A percentile compares a stretch with the other conserved stretches of the same genome.
Evolutionary conservation across 2,888 invertebrate genomes (phyloP).

Genomic region (Andrena trimmerana): DNA sequence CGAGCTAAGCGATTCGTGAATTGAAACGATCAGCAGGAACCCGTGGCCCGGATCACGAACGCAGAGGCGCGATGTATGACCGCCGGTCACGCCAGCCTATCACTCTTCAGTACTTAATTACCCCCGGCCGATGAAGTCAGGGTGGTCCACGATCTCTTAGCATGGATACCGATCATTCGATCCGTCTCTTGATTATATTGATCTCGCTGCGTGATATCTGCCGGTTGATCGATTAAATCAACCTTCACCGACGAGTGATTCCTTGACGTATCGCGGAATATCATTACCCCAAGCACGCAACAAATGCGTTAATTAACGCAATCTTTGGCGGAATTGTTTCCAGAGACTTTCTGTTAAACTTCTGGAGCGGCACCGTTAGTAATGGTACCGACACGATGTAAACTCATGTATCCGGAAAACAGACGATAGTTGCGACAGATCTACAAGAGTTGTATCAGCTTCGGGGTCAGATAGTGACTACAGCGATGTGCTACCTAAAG

Average conservation of each 20-base stretch:
- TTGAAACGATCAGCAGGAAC: conserved; percentile 75
- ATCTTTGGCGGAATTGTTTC: too few species aligned
- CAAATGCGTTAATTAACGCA: not conserved
- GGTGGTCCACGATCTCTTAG: conserved; percentile 77
- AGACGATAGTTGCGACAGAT: too few species aligned
- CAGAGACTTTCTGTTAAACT: too few species aligned
- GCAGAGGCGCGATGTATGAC: conserved; percentile 78
- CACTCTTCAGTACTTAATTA: conserved; percentile 80
- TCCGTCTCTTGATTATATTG: conserved; percentile 67
- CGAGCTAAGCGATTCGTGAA: conserved; percentile 67
- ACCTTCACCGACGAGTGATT: conserved; percentile 29
- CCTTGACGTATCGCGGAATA: conserved; percentile 33
- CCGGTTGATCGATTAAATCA: conserved; percentile 66
- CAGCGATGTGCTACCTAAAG: not conserved
- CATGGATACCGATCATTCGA: conserved; percentile 64
- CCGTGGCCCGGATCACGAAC: conserved; percentile 75
- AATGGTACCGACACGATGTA: too few species aligned
- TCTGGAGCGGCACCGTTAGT: not conserved
- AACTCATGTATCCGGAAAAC: too few species aligned
- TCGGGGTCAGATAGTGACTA: not conserved
- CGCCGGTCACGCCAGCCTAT: conserved; percentile 79
- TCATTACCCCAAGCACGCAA: not conserved
- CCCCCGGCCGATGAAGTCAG: conserved; percentile 77
- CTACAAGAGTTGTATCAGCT: too few species aligned
- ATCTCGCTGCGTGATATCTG: conserved; percentile 61